Base-by-base conservation (phyloP, 2,113 vertebrate genomes). In the Isurus oxyrinchus region DNA sequence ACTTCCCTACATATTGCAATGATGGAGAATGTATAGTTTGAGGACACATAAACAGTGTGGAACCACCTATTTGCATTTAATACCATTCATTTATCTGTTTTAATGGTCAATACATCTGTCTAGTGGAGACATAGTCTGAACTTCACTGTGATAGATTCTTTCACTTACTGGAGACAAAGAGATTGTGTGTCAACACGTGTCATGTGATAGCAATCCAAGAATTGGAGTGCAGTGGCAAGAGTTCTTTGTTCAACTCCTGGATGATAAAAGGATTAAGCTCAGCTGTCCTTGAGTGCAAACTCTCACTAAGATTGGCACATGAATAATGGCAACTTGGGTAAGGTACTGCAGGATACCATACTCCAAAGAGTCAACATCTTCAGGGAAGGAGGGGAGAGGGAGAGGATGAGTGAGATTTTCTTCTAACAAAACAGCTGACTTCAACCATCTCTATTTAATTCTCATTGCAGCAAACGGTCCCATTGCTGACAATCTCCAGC, bases 401-500 rank as follows among this genome's bases (percentile, higher is more conserved):
- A 84, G 81, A 81, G 2, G 8, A 81, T 81, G 35, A 11, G 10
- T 14, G 35, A 40, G 35, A 16, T 84, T 84, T 84, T 76, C 31
- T 69, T 69, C 6, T 44, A 84, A 40, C 13, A 44, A 84, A 21
- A 44, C 5, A 84, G 19, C 10, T 5, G 14, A 93, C 13, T 61
- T 61, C 27, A 61, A 84, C 81, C 25, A 31, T n/a, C 55, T 93
- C 53, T 13, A 1, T 91, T 91, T 91, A 10, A 19, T 91, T 61
- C 57, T n/a, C 57, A 61, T 97, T 97, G 96, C 97, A 98, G 98
- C 98, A 96, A 98, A 98, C 96, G 98, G 98, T 86, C 97, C 98
- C 96, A 98, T 98, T 19, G 97, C 98, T 96, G 98, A 98, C 94
- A 98, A 97, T 87, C 97, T 98, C 97, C 98, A 98, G 97, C 98